Percentiles rank a stretch among this genome's conserved stretches.
These are phyloP conservation scores for Aegotheles bennettii DNA, from an alignment of 2,113 vertebrate genomes.

Conservation along the genomic window DNA sequence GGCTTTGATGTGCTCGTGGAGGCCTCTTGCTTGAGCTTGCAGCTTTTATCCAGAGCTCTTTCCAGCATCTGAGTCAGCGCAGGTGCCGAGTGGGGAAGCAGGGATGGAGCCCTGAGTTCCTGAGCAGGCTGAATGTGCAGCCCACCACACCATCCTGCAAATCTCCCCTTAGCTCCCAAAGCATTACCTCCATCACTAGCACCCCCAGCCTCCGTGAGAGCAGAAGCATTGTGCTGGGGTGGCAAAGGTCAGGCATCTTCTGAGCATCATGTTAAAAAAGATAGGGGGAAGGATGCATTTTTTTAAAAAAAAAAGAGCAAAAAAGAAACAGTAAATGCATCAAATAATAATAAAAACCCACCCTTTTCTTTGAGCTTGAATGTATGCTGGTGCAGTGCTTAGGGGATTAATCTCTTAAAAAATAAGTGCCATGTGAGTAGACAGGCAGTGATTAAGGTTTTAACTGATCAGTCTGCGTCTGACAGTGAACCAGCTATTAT, in stretches of 20 bases:
- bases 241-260: neutral
- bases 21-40: neutral
- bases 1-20: neutral
- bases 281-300: neutral
- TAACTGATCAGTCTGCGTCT: slow-evolving; percentile 99
- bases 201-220: neutral
- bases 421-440: slow-evolving; percentile 93
- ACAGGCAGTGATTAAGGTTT: slow-evolving; percentile 99
- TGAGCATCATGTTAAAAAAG: neutral
- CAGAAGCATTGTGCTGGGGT: neutral
- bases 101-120: neutral
- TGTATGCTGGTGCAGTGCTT: slow-evolving; percentile 83
- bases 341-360: slow-evolving; percentile 54
- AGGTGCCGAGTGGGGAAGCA: neutral
- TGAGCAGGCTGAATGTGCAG: neutral
- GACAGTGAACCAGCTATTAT: slow-evolving; percentile 99
- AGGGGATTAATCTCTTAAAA: slow-evolving; percentile 89
- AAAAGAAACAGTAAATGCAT: slow-evolving; percentile 27
- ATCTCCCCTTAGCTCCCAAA: neutral
- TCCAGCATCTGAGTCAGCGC: fast-evolving
- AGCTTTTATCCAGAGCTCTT: neutral
- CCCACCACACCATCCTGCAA: neutral
- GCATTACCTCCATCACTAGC: neutral
- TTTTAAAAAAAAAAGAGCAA: neutral
- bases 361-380: slow-evolving; percentile 68